Evolutionary conservation across 2,888 invertebrate species (phyloP).

Genomic region (Leucoma salicis): DNA sequence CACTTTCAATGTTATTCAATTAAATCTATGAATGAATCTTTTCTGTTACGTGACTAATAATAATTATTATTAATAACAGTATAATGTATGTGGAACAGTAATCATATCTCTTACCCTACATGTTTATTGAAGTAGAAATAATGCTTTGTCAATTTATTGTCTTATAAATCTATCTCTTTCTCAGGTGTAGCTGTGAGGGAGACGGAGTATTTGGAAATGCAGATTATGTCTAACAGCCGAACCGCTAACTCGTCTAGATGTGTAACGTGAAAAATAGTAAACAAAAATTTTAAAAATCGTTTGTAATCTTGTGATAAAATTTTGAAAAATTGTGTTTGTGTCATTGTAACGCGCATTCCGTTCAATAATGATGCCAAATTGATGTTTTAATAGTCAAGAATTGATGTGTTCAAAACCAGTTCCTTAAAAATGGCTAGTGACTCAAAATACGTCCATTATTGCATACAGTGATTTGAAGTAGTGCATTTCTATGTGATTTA

Average conservation of each 20-base stretch:
- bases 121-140: constrained; percentile 30
- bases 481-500: constrained; percentile 35
- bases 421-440: constrained; percentile 64
- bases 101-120: constrained; percentile 19
- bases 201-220: constrained; percentile 26
- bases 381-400: too few relatives aligned
- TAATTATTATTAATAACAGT: not conserved
- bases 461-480: constrained; percentile 58
- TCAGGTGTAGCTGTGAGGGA: constrained; percentile 49
- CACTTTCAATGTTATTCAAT: not conserved
- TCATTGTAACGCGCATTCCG: constrained; percentile 31
- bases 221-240: constrained; percentile 36
- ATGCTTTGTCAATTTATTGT: constrained; percentile 51
- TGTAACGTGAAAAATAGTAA: constrained; percentile 20
- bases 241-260: constrained; percentile 37
- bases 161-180: constrained; percentile 53
- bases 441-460: constrained; percentile 46
- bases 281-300: constrained; percentile 5
- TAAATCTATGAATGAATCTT: not conserved
- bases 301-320: constrained; percentile 8
- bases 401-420: constrained; percentile 45
- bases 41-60: not conserved
- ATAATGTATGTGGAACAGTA: not conserved
- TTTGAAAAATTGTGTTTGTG: constrained; percentile 21
- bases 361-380: constrained; percentile 41